Evolutionary conservation across 2,888 invertebrate species (phyloP), one percentile per base, ranked within the genome.

Genomic region (Strigamia transsilvanica): DNA sequence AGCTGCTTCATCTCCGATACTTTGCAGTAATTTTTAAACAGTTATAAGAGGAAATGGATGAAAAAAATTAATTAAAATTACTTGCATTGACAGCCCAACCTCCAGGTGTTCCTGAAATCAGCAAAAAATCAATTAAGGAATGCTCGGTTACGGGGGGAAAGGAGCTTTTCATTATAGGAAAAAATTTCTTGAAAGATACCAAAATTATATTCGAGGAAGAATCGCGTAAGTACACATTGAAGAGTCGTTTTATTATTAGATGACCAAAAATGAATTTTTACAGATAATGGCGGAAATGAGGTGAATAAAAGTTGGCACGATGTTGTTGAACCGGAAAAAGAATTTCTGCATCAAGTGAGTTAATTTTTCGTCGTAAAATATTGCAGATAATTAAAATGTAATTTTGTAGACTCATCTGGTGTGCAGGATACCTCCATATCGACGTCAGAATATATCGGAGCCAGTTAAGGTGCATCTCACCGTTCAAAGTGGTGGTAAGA

Each of bases 131-230:
- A 0, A 88, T 95, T 12, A 92, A 92, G 34, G 93, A 94, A 32
- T 93, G 94, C 87, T 93, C 94, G 9, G 93, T 93, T 4, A 91
- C 91, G 80, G 96, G 96, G 9, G 95, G 95, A 0, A 88, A 93
- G 83, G 96, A 96, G 88, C 89, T 96, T 80, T 96, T 95, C 88
- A 93, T 96, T 73, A 91, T 96, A 83, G 96, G 96, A 46, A 96
- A 96, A 89, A 96, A 96, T 89, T 96, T 96, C 88, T 91, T 95
- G 78, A 96, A 96, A 89, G 96, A 96, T 89, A 95, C 95, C 7
- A 91, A 13, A 81, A 83, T 32, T 32, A 12, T 42, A 27, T 73
- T 73, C 38, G 73, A 73, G 9, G 12, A 81, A 18, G 42, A 81
- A 77, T 41, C 38, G 21, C 32, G 79, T 46, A 42, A 42, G 51